A percentile compares a stretch with the other conserved stretches of the same genome.
Conservation (phyloP, 2,797 vertebrate species). For the Phalanger gymnotis region DNA sequence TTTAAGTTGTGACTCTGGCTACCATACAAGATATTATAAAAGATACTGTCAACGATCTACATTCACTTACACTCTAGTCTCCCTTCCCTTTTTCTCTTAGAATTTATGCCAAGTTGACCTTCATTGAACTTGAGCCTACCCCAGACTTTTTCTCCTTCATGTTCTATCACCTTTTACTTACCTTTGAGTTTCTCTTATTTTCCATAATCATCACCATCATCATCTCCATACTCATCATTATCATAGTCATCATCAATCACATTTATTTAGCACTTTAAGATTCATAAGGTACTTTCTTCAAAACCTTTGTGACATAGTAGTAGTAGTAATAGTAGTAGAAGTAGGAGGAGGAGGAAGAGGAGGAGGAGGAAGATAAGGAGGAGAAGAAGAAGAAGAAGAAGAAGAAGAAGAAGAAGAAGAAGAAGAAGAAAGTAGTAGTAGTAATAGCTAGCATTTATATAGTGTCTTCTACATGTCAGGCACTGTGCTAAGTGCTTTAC, state of each 20-base stretch:
- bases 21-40: not conserved
- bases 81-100: not conserved
- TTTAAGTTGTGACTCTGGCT: not conserved
- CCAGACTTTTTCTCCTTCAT: not conserved
- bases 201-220: not conserved
- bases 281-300: not conserved
- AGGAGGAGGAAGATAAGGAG: too few species aligned
- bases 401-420: too few species aligned
- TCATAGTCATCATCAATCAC: not conserved
- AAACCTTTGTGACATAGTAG: not conserved
- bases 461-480: not conserved
- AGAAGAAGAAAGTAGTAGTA: not conserved
- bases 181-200: not conserved
- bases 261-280: not conserved
- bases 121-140: not conserved
- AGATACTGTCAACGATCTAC: not conserved
- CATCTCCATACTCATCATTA: not conserved
- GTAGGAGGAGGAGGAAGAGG: too few species aligned
- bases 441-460: not conserved
- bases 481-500: not conserved
- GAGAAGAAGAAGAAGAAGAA: too few species aligned
- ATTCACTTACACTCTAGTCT: too few species aligned
- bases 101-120: slow-evolving; percentile 1
- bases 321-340: not conserved
- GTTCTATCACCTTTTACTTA: not conserved